These are phyloP conservation scores for Hirtodrosophila duncani DNA, from an alignment of 2,888 invertebrate genomes.

Conservation along the genomic window DNA sequence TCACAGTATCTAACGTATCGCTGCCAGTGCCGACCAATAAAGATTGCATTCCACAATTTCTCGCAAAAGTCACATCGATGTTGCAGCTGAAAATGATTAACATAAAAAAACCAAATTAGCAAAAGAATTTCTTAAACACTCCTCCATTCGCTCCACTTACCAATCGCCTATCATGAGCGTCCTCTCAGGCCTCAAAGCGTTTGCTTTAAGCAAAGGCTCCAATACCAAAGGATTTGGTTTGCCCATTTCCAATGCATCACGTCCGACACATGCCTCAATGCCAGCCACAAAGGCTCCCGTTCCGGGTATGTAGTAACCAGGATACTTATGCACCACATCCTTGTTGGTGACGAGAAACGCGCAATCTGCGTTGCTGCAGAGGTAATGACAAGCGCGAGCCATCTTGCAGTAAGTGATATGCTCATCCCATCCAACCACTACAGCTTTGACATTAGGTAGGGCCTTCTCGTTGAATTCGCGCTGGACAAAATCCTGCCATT, in stretches of 20 bases:
- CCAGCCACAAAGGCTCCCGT: slow-evolving; percentile 92
- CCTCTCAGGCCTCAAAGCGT: slow-evolving; percentile 86
- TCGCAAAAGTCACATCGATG: slow-evolving; percentile 94
- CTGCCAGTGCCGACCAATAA: slow-evolving; percentile 92
- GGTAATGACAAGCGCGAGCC: slow-evolving; percentile 92
- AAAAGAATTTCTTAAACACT: background rate
- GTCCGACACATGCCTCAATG: slow-evolving; percentile 88
- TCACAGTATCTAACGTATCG: slow-evolving; percentile 81
- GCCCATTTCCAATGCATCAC: slow-evolving; percentile 89
- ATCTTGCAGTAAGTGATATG: slow-evolving; percentile 94
- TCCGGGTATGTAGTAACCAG: slow-evolving; percentile 86
- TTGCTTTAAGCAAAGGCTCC: slow-evolving; percentile 83
- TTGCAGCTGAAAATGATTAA: slow-evolving; percentile 83
- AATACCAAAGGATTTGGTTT: slow-evolving; percentile 92
- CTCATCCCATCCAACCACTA: slow-evolving; percentile 95
- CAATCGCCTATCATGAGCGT: slow-evolving; percentile 80
- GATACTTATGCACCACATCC: slow-evolving; percentile 89
- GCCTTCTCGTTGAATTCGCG: slow-evolving; percentile 82
- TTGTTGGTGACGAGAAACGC: slow-evolving; percentile 94
- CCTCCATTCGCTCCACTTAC: too few species aligned
- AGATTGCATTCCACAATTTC: slow-evolving; percentile 91
- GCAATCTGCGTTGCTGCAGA: slow-evolving; percentile 84
- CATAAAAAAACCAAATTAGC: slow-evolving; percentile 5
- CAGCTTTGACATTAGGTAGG: slow-evolving; percentile 87
- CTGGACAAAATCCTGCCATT: slow-evolving; percentile 78